Percentiles rank a stretch among this genome's conserved stretches.
These are phyloP conservation scores for Arnoldichthys spilopterus DNA, from an alignment of 2,797 vertebrate genomes.

Conservation along the genomic window DNA sequence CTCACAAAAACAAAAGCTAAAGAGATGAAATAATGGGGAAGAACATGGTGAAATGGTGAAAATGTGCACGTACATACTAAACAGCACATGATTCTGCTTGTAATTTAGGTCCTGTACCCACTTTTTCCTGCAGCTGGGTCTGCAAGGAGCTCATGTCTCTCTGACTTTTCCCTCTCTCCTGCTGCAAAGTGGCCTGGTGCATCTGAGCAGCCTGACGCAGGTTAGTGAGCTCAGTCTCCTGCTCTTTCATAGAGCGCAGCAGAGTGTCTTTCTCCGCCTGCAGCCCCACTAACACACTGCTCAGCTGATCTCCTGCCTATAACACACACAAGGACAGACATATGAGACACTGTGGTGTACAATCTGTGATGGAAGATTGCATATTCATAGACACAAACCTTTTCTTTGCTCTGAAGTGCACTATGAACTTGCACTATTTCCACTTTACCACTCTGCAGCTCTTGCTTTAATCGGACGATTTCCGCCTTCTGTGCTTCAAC, in stretches of 20 bases:
- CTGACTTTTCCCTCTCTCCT: slow-evolving; percentile 72
- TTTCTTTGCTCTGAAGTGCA: slow-evolving; percentile 74
- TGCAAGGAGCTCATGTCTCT: slow-evolving; percentile 67
- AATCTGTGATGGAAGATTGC: neutral
- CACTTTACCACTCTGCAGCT: slow-evolving; percentile 81
- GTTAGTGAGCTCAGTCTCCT: slow-evolving; percentile 73
- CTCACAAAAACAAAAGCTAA: neutral
- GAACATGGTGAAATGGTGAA: neutral
- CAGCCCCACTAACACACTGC: slow-evolving; percentile 69
- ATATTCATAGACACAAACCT: slow-evolving; percentile 58
- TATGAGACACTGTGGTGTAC: neutral
- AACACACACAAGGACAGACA: neutral
- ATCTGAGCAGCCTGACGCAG: slow-evolving; percentile 76
- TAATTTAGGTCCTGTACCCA: slow-evolving; percentile 49
- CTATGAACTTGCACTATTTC: slow-evolving; percentile 68
- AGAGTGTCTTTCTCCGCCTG: slow-evolving; percentile 80
- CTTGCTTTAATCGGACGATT: slow-evolving; percentile 82
- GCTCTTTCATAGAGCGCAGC: slow-evolving; percentile 63
- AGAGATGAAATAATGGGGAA: neutral
- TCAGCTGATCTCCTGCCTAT: slow-evolving; percentile 79
- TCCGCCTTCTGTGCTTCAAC: slow-evolving; percentile 82
- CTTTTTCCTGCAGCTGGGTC: slow-evolving; percentile 78
- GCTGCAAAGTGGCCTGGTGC: slow-evolving; percentile 72
- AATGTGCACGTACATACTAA: too few relatives aligned
- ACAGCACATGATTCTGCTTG: too few relatives aligned